Conservation (phyloP, 2,113 vertebrate species). For the Riparia riparia region DNA sequence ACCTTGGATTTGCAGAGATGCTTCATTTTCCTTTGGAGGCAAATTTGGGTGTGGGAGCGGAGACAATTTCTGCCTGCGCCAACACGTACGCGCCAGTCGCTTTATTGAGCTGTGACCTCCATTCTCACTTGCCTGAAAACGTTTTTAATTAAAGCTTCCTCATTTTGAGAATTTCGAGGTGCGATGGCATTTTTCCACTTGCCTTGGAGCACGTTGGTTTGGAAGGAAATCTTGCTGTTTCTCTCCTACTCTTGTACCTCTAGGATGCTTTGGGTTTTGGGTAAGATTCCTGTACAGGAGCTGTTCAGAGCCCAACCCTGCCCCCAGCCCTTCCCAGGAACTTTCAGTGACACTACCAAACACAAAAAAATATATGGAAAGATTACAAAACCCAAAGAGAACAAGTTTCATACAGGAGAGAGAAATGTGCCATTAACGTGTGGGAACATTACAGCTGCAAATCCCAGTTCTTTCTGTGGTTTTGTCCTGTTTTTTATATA, state of each 20-base stretch:
- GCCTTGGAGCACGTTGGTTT: not conserved
- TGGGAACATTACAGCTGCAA: not conserved
- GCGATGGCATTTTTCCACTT: not conserved
- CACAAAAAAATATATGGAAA: not conserved
- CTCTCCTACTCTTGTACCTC: not conserved
- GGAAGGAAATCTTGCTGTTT: not conserved
- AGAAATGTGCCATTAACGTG: not conserved
- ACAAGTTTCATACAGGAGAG: not conserved
- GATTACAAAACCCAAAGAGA: not conserved
- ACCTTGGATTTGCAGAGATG: not conserved
- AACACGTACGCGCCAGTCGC: accelerated
- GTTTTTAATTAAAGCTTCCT: not conserved
- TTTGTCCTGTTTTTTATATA: not conserved
- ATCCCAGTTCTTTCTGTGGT: not conserved
- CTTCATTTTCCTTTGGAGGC: not conserved
- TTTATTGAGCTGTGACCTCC: not conserved
- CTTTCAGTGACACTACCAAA: not conserved
- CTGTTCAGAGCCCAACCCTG: not conserved
- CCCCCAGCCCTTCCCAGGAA: not conserved
- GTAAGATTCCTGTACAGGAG: not conserved
- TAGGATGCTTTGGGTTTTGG: not conserved
- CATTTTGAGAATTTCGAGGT: not conserved
- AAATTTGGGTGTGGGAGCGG: not conserved
- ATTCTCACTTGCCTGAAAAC: not conserved
- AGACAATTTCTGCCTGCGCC: not conserved